Evolutionary conservation across 2,888 invertebrate genomes (phyloP).

Genomic region (Tenthredo livida): DNA sequence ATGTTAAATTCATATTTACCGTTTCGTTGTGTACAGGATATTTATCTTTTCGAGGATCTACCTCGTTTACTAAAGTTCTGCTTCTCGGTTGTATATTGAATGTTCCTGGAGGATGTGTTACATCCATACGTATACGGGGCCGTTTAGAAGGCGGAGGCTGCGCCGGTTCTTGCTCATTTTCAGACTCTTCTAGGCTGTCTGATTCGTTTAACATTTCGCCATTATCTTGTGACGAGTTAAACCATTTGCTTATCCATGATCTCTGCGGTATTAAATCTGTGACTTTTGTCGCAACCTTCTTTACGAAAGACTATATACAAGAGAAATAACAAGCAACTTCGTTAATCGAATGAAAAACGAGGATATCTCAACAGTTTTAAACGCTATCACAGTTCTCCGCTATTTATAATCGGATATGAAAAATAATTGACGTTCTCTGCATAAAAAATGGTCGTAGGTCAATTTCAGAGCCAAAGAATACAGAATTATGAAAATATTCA

Average conservation of each 20-base stretch:
- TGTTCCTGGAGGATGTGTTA: conserved; percentile 75
- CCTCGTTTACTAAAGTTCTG: conserved; percentile 61
- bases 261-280: conserved; percentile 83
- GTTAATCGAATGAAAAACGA: not conserved
- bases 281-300: conserved; percentile 84
- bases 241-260: conserved; percentile 77
- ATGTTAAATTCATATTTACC: too few relatives aligned
- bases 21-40: conserved; percentile 64
- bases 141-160: conserved; percentile 72
- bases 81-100: conserved; percentile 70
- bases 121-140: conserved; percentile 75
- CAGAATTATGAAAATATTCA: not conserved
- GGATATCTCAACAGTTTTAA: not conserved
- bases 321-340: conserved; percentile 55
- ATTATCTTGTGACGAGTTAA: conserved; percentile 72
- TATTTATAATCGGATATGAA: not conserved
- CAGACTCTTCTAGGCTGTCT: conserved; percentile 62
- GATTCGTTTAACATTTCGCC: conserved; percentile 62
- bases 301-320: conserved; percentile 84
- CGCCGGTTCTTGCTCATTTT: conserved; percentile 66
- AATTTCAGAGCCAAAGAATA: not conserved
- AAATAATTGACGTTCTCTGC: not conserved
- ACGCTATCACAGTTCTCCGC: not conserved
- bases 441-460: not conserved
- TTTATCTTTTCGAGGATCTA: conserved; percentile 63